Conservation (phyloP, 2,113 vertebrate species). For the Arizona elegans region DNA sequence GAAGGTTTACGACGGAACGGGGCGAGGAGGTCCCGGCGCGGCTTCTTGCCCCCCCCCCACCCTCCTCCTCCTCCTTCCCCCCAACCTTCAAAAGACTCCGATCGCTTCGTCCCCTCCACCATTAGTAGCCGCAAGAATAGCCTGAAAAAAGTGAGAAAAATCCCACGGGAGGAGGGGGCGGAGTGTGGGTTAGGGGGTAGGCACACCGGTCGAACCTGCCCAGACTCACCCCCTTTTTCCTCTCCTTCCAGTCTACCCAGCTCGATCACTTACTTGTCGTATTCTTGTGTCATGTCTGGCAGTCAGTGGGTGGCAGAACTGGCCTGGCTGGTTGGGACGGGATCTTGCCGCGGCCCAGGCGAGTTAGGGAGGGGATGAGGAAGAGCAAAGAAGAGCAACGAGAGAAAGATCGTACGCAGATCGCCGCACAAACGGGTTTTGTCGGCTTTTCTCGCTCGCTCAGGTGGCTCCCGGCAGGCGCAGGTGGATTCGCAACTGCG, state of each 20-base stretch:
- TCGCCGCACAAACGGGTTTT: slow-evolving; percentile 87
- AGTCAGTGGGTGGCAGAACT: slow-evolving; percentile 83
- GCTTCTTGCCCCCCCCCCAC: neutral
- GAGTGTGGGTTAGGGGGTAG: slow-evolving; percentile 1
- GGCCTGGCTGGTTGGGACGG: slow-evolving; percentile 96
- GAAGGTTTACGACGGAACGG: neutral
- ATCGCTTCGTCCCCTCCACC: neutral
- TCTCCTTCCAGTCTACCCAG: neutral
- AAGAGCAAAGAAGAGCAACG: slow-evolving; percentile 1
- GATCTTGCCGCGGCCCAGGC: slow-evolving; percentile 80
- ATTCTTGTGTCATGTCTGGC: slow-evolving; percentile 94
- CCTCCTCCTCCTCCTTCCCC: no score
- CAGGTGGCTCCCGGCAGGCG: slow-evolving; percentile 70
- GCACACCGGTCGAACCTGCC: slow-evolving; percentile 44
- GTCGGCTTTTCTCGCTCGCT: slow-evolving; percentile 93
- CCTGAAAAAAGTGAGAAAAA: neutral
- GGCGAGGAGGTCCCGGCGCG: neutral
- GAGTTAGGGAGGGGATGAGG: neutral
- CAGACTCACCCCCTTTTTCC: neutral
- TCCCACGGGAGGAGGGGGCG: neutral
- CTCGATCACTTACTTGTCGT: slow-evolving; percentile 90
- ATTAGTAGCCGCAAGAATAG: no score
- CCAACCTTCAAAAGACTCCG: neutral
- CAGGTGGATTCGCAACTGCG: slow-evolving; percentile 45
- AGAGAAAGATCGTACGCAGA: slow-evolving; percentile 57